These are phyloP conservation scores for Manacus vitellinus DNA, from an alignment of 2,113 vertebrate species.

Conservation along the genomic window DNA sequence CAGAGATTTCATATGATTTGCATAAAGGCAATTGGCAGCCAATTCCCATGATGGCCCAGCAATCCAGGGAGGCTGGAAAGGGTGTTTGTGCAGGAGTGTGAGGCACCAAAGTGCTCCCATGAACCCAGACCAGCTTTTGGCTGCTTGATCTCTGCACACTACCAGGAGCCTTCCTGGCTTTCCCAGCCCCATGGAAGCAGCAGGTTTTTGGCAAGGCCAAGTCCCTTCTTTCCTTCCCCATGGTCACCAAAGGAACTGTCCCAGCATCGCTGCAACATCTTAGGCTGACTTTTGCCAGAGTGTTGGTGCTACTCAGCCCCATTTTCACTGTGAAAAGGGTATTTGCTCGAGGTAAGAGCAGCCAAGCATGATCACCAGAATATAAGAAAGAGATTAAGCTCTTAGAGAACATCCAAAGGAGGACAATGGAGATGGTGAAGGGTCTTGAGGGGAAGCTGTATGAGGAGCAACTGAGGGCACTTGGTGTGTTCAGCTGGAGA, in stretches of 20 bases:
- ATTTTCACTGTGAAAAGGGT: background rate
- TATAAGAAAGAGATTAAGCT: background rate
- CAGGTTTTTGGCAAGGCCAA: background rate
- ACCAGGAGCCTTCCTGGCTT: background rate
- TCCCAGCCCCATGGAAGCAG: rapidly evolving
- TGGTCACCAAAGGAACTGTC: background rate
- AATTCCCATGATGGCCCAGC: background rate
- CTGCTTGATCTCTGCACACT: rapidly evolving
- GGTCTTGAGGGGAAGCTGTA: background rate
- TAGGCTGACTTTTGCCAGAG: background rate
- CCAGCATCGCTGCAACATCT: rapidly evolving
- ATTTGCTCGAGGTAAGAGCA: background rate
- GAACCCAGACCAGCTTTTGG: background rate
- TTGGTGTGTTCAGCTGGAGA: background rate
- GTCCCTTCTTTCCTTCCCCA: rapidly evolving
- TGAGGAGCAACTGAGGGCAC: background rate
- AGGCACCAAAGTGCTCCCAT: background rate
- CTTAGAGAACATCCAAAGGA: background rate
- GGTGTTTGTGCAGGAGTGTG: background rate
- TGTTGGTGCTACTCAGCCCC: rapidly evolving
- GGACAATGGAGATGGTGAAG: background rate
- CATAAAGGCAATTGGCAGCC: background rate
- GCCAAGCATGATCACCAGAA: background rate
- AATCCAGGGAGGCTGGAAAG: background rate
- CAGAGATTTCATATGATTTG: background rate